A percentile compares a stretch with the other conserved stretches of the same genome.
phyloP scores from a whole-genome alignment of 2,888 invertebrate species.

The Zygaena filipendulae region DNA sequence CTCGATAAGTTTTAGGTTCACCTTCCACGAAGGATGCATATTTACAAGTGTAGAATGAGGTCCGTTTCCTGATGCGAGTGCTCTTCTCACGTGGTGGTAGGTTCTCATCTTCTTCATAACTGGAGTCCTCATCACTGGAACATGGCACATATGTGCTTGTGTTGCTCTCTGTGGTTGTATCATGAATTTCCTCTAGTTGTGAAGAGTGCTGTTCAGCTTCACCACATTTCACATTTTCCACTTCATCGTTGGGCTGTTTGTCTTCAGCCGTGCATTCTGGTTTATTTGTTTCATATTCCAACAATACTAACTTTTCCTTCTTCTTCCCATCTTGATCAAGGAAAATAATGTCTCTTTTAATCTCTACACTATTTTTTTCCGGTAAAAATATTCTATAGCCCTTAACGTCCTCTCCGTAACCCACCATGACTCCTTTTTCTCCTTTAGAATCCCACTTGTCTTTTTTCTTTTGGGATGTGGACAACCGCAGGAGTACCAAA shows the following conservation, averaged over 20 bases:
- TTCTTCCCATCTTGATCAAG: no score
- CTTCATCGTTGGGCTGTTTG: no score
- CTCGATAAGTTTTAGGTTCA: slow-evolving; percentile 14
- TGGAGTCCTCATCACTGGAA: slow-evolving; percentile 5
- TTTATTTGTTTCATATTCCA: no score
- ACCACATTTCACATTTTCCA: no score
- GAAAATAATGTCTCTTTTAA: slow-evolving; percentile 7
- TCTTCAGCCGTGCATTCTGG: no score
- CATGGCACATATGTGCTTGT: slow-evolving; percentile 1
- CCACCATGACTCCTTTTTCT: background rate
- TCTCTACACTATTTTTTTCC: slow-evolving; percentile 3
- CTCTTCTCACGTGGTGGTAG: background rate
- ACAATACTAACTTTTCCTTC: no score
- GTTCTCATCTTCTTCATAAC: slow-evolving; percentile 1
- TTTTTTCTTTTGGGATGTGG: slow-evolving; percentile 9
- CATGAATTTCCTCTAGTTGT: no score
- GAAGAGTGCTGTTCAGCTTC: no score
- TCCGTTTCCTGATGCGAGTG: slow-evolving; percentile 10
- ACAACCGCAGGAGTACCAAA: slow-evolving; percentile 13
- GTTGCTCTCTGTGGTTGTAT: no score
- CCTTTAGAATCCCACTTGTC: background rate
- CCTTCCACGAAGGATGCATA: slow-evolving; percentile 4
- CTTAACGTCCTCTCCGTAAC: background rate
- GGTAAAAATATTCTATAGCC: background rate
- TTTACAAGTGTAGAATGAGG: slow-evolving; percentile 12